Percentiles rank a stretch among this genome's conserved stretches.
Conservation (phyloP, 2,113 vertebrate genomes). For the Plotosus lineatus region DNA sequence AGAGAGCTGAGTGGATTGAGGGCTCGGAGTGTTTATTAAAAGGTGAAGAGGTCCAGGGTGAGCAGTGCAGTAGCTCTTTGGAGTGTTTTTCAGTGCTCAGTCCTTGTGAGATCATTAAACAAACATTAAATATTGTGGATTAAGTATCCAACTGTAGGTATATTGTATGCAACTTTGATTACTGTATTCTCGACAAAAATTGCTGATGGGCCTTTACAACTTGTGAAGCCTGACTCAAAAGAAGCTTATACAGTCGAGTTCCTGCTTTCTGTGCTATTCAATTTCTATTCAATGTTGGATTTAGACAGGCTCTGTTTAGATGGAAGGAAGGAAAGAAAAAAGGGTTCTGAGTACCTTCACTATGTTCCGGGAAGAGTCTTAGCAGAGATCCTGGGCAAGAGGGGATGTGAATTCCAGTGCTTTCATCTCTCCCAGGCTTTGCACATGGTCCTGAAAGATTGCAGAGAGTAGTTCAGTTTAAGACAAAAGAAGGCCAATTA, state of each 20-base stretch:
- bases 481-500: constrained; percentile 59
- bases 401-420: constrained; percentile 39
- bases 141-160: neutral
- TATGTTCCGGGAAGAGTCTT: constrained; percentile 39
- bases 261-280: constrained; percentile 39
- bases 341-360: constrained; percentile 20
- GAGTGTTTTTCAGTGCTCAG: neutral
- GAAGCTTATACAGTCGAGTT: constrained; percentile 26
- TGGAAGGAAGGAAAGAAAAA: constrained; percentile 37
- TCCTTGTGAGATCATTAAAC: neutral
- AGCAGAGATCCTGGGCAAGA: constrained; percentile 41
- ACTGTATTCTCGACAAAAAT: constrained; percentile 8
- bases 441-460: constrained; percentile 43
- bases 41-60: constrained; percentile 14
- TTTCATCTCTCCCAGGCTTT: constrained; percentile 44
- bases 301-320: constrained; percentile 44
- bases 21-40: constrained; percentile 47
- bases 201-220: neutral
- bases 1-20: constrained; percentile 35
- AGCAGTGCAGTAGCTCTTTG: neutral
- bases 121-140: neutral
- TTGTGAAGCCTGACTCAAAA: constrained; percentile 11
- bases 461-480: constrained; percentile 54
- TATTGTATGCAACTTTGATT: neutral
- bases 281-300: constrained; percentile 18